A percentile compares a stretch with the other conserved stretches of the same genome.
These are phyloP conservation scores for Tetramorium alpestre DNA, from an alignment of 1,140 invertebrate species.

Conservation along the genomic window DNA sequence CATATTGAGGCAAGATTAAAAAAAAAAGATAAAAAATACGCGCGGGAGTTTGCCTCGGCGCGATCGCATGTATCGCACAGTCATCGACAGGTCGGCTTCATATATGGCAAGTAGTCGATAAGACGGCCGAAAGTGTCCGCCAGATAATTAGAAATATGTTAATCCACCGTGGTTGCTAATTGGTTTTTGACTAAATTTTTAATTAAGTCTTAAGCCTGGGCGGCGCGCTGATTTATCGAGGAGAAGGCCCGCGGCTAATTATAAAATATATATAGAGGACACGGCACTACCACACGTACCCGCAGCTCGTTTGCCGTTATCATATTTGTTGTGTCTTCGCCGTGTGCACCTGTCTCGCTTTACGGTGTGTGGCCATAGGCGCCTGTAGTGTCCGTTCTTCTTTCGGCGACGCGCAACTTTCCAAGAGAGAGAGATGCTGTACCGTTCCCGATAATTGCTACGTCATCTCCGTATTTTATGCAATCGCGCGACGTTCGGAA, in stretches of 20 bases:
- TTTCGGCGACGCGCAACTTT: slow-evolving; percentile 13
- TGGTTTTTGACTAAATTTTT: slow-evolving; percentile 84
- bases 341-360: slow-evolving; percentile 66
- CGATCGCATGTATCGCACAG: slow-evolving; percentile 66
- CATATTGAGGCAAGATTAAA: neutral
- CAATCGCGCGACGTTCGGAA: neutral
- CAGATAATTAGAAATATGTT: slow-evolving; percentile 83
- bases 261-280: slow-evolving; percentile 75
- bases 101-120: slow-evolving; percentile 69
- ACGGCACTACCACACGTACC: slow-evolving; percentile 55
- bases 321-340: slow-evolving; percentile 38
- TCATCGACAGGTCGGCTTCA: slow-evolving; percentile 64
- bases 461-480: slow-evolving; percentile 2
- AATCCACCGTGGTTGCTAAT: slow-evolving; percentile 80
- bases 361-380: slow-evolving; percentile 58
- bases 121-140: slow-evolving; percentile 77
- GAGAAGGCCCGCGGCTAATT: slow-evolving; percentile 75
- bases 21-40: neutral
- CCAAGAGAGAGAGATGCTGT: slow-evolving; percentile 28
- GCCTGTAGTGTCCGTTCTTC: slow-evolving; percentile 10
- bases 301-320: slow-evolving; percentile 42
- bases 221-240: slow-evolving; percentile 81
- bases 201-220: slow-evolving; percentile 83
- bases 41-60: neutral
- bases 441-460: slow-evolving; percentile 13